phyloP scores from a whole-genome alignment of 2,797 vertebrate species.

The Nasua narica region DNA sequence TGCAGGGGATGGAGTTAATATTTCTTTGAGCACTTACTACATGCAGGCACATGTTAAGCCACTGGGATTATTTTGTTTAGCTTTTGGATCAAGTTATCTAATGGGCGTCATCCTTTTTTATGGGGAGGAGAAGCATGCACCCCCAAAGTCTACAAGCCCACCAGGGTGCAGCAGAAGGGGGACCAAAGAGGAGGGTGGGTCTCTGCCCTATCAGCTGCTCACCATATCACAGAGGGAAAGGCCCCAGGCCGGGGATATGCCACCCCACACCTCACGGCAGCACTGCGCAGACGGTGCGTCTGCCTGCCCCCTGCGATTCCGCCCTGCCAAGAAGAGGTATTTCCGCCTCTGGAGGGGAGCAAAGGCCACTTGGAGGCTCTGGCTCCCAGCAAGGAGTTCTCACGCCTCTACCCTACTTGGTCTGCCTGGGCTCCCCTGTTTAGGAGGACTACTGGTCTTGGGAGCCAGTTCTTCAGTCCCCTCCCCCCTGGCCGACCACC shows the following conservation, averaged over 20 bases:
- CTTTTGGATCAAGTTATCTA: not conserved
- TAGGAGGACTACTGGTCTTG: not conserved
- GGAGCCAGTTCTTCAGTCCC: not conserved
- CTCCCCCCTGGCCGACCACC: not conserved
- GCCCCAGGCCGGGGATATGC: not conserved
- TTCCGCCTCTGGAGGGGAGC: not conserved
- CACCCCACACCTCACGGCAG: not conserved
- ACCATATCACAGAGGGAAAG: not conserved
- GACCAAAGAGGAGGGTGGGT: not conserved
- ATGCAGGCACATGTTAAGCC: not conserved
- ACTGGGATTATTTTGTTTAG: not conserved
- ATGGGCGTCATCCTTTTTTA: not conserved
- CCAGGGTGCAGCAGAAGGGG: not conserved
- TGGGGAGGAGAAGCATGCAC: not conserved
- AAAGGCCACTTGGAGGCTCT: not conserved
- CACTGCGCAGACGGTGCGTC: rapidly evolving
- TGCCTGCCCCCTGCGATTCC: not conserved
- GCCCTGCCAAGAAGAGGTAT: not conserved
- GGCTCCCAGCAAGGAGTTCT: not conserved
- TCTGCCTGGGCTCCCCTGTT: not conserved
- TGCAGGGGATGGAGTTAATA: not conserved
- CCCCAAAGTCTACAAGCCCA: not conserved
- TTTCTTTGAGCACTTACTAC: not conserved
- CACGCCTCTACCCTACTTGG: not conserved
- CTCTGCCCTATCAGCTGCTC: not conserved